Conservation (phyloP, 2,888 invertebrate species). For the Herminia tarsipennalis region DNA sequence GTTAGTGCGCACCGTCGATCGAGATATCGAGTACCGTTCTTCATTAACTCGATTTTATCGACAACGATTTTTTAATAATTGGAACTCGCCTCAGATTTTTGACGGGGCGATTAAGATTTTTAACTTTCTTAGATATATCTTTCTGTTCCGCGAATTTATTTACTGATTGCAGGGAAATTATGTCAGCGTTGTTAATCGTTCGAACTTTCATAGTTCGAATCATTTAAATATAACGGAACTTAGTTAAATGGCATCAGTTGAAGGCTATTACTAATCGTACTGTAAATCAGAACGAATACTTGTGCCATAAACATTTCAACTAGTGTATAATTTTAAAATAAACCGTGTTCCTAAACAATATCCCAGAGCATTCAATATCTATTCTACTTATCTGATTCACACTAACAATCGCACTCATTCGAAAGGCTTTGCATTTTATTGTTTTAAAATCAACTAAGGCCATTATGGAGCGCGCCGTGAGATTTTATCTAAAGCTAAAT, state of each 20-base stretch:
- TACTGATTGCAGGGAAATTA: conserved; percentile 55
- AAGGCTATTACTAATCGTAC: conserved; percentile 30
- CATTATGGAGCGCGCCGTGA: conserved; percentile 60
- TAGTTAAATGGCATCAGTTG: conserved; percentile 19
- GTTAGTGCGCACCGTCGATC: conserved; percentile 60
- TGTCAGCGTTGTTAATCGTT: conserved; percentile 38
- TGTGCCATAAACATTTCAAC: conserved; percentile 48
- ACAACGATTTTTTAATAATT: conserved; percentile 78
- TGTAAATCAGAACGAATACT: conserved; percentile 33
- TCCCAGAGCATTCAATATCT: conserved; percentile 62
- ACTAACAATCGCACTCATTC: conserved; percentile 73
- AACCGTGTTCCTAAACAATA: conserved; percentile 56
- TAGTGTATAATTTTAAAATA: conserved; percentile 57
- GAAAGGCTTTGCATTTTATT: conserved; percentile 68
- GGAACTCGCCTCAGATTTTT: conserved; percentile 70
- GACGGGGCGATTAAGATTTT: conserved; percentile 74
- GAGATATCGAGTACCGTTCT: conserved; percentile 76
- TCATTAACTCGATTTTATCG: conserved; percentile 84
- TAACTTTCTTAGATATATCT: conserved; percentile 65
- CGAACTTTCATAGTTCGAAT: conserved; percentile 25
- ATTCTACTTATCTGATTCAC: conserved; percentile 73
- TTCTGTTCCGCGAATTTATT: conserved; percentile 57
- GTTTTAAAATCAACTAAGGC: conserved; percentile 67
- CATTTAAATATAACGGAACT: conserved; percentile 31
- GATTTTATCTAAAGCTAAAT: conserved; percentile 80